phyloP scores from a whole-genome alignment of 2,888 invertebrate genomes.

The Tethea ocularis region DNA sequence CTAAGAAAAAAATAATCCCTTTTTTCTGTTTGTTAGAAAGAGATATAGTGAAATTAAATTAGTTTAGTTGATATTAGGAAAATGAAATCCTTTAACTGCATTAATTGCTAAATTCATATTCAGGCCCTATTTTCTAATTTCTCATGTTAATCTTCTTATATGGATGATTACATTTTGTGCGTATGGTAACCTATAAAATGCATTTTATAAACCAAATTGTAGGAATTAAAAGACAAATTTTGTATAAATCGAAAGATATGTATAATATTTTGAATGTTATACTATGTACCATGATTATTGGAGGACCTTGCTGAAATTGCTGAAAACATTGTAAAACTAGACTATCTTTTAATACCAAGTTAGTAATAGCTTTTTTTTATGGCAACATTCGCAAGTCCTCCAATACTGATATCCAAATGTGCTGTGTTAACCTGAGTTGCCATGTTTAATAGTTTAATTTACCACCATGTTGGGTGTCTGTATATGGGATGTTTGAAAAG shows the following conservation, averaged over 20 bases:
- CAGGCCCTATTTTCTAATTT: background rate
- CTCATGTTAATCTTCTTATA: background rate
- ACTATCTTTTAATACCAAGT: too few relatives aligned
- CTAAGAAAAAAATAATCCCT: too few relatives aligned
- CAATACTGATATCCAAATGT: conserved; percentile 9
- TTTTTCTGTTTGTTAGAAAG: too few relatives aligned
- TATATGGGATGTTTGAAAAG: conserved; percentile 74
- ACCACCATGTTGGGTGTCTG: conserved; percentile 62
- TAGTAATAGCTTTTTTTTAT: background rate
- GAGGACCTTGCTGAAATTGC: background rate
- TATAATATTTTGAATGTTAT: conserved; percentile 26
- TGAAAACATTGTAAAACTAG: background rate
- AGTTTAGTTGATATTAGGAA: background rate
- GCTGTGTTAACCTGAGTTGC: conserved; percentile 41
- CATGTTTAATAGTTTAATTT: conserved; percentile 42
- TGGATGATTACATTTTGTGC: background rate
- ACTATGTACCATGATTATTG: background rate
- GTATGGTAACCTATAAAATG: conserved; percentile 8
- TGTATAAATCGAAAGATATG: conserved; percentile 27
- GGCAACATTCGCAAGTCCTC: background rate
- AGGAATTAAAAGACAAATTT: conserved; percentile 44
- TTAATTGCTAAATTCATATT: background rate
- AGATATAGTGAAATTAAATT: too few relatives aligned
- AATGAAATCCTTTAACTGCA: background rate
- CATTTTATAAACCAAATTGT: conserved; percentile 27